Evolutionary conservation across 1,140 invertebrate species (phyloP).

Genomic region (honey bee (Apis mellifera)): DNA sequence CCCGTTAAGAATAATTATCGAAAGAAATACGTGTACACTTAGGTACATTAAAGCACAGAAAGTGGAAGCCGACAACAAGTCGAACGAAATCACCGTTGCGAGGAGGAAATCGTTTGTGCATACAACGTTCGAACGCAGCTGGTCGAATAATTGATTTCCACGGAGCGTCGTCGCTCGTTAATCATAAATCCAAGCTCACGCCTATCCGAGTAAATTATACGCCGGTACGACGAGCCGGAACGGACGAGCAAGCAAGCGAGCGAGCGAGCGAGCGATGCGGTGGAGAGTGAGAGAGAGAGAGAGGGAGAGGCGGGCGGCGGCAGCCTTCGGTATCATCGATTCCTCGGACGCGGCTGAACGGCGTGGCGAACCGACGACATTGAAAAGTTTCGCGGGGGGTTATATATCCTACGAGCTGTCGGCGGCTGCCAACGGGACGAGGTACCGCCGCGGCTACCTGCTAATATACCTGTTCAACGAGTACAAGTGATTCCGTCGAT

Average conservation of each 20-base stretch:
- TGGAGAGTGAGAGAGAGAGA: background rate
- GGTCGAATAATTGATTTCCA: conserved; percentile 47
- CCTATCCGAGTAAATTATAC: conserved; percentile 52
- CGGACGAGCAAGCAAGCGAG: conserved; percentile 16
- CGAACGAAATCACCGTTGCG: background rate
- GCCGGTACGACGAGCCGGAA: conserved; percentile 39
- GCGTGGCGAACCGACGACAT: conserved; percentile 55
- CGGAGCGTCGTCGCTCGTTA: conserved; percentile 47
- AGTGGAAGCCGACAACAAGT: background rate
- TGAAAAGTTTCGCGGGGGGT: conserved; percentile 52
- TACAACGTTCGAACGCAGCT: conserved; percentile 6
- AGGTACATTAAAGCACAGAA: too few relatives aligned
- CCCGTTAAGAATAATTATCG: too few relatives aligned
- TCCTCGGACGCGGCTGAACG: conserved; percentile 22
- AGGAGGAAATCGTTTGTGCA: conserved; percentile 19
- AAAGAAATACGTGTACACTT: too few relatives aligned
- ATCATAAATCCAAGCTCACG: conserved; percentile 52
- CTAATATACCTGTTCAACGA: conserved; percentile 40
- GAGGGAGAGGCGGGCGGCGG: background rate
- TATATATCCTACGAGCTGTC: conserved; percentile 43
- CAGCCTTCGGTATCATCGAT: conserved; percentile 44
- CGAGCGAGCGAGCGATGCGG: background rate
- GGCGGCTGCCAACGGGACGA: conserved; percentile 25
- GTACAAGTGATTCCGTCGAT: conserved; percentile 44
- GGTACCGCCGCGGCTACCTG: conserved; percentile 1